A percentile compares a stretch with the other conserved stretches of the same genome.
Evolutionary conservation across 2,797 vertebrate species (phyloP).

Genomic region (Spinus olivaceus): DNA sequence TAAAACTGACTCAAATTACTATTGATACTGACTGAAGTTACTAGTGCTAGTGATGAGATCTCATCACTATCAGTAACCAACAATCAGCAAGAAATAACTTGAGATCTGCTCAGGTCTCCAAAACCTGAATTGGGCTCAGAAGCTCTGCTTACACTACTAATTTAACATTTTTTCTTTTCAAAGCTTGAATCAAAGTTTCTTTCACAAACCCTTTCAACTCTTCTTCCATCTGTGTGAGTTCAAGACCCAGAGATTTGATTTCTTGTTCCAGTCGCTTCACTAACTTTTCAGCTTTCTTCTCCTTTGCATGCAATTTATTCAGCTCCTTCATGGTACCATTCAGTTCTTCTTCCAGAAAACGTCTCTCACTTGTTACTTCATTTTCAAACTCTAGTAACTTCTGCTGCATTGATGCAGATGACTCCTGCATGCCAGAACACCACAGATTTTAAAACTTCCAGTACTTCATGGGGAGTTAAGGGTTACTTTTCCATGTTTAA

Average conservation of each 20-base stretch:
- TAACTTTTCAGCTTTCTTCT: constrained; percentile 70
- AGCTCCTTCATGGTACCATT: constrained; percentile 85
- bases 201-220: constrained; percentile 80
- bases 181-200: not conserved
- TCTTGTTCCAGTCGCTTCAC: constrained; percentile 76
- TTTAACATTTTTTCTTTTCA: not conserved
- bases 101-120: not conserved
- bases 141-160: not conserved
- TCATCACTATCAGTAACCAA: not conserved
- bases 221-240: constrained; percentile 67
- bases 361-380: constrained; percentile 70
- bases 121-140: not conserved
- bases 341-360: constrained; percentile 76
- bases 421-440: constrained; percentile 72
- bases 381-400: constrained; percentile 78
- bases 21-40: not conserved
- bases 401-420: constrained; percentile 75
- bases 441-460: not conserved
- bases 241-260: constrained; percentile 65
- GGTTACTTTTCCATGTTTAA: not conserved
- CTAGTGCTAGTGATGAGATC: not conserved
- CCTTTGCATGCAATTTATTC: constrained; percentile 80
- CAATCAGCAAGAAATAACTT: not conserved
- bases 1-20: not conserved
- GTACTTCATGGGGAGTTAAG: not conserved